Base-by-base conservation (phyloP, 2,888 invertebrate species). In the Druceiella hillmani region DNA sequence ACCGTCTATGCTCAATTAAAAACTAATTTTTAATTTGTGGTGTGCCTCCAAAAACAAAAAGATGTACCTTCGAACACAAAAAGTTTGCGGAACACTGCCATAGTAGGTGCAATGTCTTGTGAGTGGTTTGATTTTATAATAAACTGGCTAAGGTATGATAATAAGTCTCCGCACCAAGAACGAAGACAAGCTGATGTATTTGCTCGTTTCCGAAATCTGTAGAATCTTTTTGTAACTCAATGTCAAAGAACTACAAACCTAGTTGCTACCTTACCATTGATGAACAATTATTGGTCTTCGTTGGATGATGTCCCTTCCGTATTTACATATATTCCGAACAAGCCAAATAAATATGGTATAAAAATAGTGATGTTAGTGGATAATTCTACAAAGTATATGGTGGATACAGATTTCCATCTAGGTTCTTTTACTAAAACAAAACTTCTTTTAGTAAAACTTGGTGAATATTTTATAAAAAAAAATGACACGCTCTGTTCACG, bases 1-100 rank as follows among this genome's bases (percentile, higher is more conserved):
- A 43, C 33, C 36, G 38, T 22, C 35, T 38, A 15, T 45, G 36
- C 43, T 33, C 41, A 36, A 28, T 39, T 42, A 38, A 44, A n/a
- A n/a, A n/a, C n/a, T n/a, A n/a, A n/a, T n/a, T 20, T 20, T 20
- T 20, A 7, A 7, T 20, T 20, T 20, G n/a, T n/a, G 6, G 6
- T 6, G n/a, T 7, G 6, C 22, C 22, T 20, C 6, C 6, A 20
- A 20, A n/a, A 20, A 20, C 6, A 20, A 20, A 20, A 20, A 20
- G n/a, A 20, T 20, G 6, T 7, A 7, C 6, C n/a, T 20, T 20
- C n/a, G 22, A 20, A 20, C n/a, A n/a, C n/a, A n/a, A n/a, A n/a
- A n/a, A n/a, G n/a, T n/a, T n/a, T n/a, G n/a, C n/a, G n/a, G n/a
- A n/a, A n/a, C n/a, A n/a, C n/a, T n/a, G n/a, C n/a, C n/a, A n/a